Percentiles rank a stretch among this genome's conserved stretches.
phyloP scores from a whole-genome alignment of 2,888 invertebrate genomes.

The Reticulitermes lucifugus region DNA sequence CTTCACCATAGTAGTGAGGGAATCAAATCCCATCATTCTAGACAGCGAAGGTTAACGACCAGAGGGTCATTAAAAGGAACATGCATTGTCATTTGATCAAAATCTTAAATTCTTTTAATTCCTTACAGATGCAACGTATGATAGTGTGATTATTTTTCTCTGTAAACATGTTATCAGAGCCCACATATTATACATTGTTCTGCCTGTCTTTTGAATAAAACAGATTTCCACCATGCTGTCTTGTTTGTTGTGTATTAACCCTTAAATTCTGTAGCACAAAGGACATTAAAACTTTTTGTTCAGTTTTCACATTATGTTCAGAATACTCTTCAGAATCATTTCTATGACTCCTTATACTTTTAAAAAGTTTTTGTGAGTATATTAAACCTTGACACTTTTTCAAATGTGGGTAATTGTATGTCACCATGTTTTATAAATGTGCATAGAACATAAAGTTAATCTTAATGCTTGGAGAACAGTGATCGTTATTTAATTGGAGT shows the following conservation, averaged over 20 bases:
- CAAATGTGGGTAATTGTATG: too few relatives aligned
- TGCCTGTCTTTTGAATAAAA: slow-evolving; percentile 38
- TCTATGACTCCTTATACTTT: too few relatives aligned
- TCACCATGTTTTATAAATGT: too few relatives aligned
- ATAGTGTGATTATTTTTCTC: slow-evolving; percentile 36
- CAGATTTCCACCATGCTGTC: slow-evolving; percentile 9
- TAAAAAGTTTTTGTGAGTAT: too few relatives aligned
- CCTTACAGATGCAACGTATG: not conserved
- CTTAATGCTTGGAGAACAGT: too few relatives aligned
- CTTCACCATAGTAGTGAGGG: not conserved
- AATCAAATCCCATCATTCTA: not conserved
- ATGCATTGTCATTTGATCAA: not conserved
- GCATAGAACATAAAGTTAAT: too few relatives aligned
- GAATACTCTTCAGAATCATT: too few relatives aligned
- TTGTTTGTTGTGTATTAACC: not conserved
- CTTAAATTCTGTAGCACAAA: too few relatives aligned
- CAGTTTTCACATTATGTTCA: too few relatives aligned
- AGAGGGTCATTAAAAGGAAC: not conserved
- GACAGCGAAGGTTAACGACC: not conserved
- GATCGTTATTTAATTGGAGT: too few relatives aligned
- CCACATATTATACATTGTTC: slow-evolving; percentile 38
- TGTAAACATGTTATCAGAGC: slow-evolving; percentile 12
- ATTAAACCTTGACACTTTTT: too few relatives aligned
- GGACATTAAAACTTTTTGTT: too few relatives aligned
- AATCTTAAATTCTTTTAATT: not conserved